Conservation (phyloP, 2,888 invertebrate species). For the Schizaphis graminum region DNA sequence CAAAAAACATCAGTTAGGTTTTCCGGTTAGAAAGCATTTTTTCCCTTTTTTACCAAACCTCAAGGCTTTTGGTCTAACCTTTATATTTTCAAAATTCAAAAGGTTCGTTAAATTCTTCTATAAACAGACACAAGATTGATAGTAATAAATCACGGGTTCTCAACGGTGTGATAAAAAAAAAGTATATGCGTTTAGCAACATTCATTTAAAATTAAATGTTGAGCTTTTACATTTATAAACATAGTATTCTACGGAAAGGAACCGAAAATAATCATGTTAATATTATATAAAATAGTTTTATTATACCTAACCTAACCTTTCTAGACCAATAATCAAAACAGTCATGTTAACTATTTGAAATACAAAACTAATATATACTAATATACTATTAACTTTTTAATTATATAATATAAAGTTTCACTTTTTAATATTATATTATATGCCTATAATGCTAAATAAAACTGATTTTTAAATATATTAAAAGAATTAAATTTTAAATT, state of each 20-base stretch:
- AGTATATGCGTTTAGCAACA: neutral
- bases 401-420: no score
- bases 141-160: neutral
- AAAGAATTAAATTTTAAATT: neutral
- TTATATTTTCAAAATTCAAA: neutral
- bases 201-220: neutral
- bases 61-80: neutral
- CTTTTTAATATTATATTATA: neutral
- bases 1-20: slow-evolving; percentile 7
- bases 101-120: neutral
- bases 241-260: neutral
- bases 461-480: neutral
- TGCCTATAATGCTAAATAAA: neutral
- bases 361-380: neutral
- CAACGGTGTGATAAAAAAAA: neutral
- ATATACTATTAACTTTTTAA: neutral
- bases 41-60: neutral
- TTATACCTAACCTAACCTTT: neutral
- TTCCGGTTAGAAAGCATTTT: neutral
- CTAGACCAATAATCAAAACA: neutral
- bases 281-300: neutral
- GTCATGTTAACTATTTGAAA: neutral
- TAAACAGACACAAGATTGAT: neutral
- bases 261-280: neutral
- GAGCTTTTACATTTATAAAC: neutral